phyloP scores from a whole-genome alignment of 2,797 vertebrate genomes.

The Limnodromus scolopaceus region DNA sequence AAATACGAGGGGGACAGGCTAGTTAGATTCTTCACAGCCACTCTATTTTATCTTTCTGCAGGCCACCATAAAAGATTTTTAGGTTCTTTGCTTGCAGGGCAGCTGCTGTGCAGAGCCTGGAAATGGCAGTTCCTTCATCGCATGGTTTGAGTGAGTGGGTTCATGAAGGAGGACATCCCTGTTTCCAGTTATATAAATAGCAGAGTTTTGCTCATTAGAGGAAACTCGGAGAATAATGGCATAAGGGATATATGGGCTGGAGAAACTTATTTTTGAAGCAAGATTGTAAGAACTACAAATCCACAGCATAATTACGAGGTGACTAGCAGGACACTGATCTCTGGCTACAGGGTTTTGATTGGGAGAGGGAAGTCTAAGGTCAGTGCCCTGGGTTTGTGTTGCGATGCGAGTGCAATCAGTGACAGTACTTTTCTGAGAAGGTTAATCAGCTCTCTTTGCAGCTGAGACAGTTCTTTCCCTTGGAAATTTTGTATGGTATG shows the following conservation, averaged over 20 bases:
- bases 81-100: background rate
- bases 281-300: background rate
- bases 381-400: background rate
- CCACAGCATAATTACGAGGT: accelerated
- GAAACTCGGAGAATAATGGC: background rate
- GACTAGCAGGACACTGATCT: background rate
- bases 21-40: background rate
- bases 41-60: background rate
- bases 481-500: background rate
- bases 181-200: background rate
- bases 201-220: background rate
- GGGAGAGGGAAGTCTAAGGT: background rate
- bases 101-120: background rate
- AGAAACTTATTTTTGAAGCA: background rate
- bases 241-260: background rate
- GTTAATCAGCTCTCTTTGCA: background rate
- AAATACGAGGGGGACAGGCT: background rate
- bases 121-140: background rate
- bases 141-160: background rate
- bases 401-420: background rate
- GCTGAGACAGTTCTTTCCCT: background rate
- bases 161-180: background rate
- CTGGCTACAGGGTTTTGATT: background rate
- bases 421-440: background rate
- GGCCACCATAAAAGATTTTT: background rate